Conservation (phyloP, 1,140 invertebrate genomes). For the Calosoma granatense region DNA sequence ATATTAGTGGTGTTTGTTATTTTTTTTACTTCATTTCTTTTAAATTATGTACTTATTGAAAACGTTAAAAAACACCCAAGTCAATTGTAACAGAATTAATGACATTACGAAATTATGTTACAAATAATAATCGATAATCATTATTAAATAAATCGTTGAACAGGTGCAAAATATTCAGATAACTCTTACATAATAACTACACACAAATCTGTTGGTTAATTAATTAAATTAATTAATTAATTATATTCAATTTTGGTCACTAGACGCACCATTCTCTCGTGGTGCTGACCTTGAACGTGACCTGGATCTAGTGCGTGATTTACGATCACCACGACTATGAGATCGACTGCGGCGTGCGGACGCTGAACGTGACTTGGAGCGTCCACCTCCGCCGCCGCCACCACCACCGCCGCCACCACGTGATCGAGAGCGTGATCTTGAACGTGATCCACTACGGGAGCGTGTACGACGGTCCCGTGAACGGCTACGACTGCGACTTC, state of each 20-base stretch:
- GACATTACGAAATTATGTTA: too few species aligned
- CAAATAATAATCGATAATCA: too few species aligned
- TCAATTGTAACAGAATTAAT: background rate
- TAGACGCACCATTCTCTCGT: constrained; percentile 25
- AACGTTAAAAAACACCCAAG: background rate
- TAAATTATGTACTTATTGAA: too few species aligned
- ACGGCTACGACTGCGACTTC: constrained; percentile 26
- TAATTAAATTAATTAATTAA: too few species aligned
- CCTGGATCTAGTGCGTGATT: constrained; percentile 23
- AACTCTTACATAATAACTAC: background rate
- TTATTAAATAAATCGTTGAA: too few species aligned
- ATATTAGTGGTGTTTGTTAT: background rate
- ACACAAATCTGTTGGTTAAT: background rate
- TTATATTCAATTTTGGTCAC: constrained; percentile 10
- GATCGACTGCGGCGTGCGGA: constrained; percentile 28
- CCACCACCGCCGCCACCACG: too few species aligned
- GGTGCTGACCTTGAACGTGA: constrained; percentile 28
- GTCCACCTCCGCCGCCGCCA: too few species aligned
- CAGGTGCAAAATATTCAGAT: background rate
- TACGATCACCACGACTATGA: constrained; percentile 21
- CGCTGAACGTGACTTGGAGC: constrained; percentile 29
- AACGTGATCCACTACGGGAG: constrained; percentile 33
- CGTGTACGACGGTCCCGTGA: constrained; percentile 31
- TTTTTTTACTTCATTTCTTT: background rate
- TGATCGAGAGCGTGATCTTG: constrained; percentile 31